These are phyloP conservation scores for Smutsia gigantea DNA, from an alignment of 2,797 vertebrate species.

Conservation along the genomic window DNA sequence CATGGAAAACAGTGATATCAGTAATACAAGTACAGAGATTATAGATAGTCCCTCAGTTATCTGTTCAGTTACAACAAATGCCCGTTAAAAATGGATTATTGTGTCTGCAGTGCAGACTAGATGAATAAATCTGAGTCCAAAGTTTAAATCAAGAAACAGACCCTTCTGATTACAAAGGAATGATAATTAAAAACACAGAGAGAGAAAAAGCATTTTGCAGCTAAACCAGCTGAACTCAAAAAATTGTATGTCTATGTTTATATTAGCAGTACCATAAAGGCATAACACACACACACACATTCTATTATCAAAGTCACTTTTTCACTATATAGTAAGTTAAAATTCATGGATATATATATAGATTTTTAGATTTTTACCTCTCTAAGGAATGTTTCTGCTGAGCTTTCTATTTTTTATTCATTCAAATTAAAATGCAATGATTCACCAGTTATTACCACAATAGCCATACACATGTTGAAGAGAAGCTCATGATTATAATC, in stretches of 20 bases:
- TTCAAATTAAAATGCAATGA: constrained; percentile 63
- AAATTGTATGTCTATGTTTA: neutral
- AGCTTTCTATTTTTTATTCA: neutral
- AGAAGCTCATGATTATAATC: constrained; percentile 60
- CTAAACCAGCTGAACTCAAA: neutral
- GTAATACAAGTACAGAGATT: neutral
- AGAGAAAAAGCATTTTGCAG: neutral
- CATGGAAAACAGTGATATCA: neutral
- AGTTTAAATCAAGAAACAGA: constrained; percentile 43
- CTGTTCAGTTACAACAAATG: neutral
- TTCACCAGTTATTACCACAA: constrained; percentile 57
- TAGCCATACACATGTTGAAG: constrained; percentile 54
- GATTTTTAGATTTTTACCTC: constrained; percentile 27
- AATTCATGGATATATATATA: constrained; percentile 9
- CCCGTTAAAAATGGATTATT: neutral
- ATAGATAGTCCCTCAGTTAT: neutral
- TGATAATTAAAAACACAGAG: neutral
- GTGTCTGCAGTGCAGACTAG: neutral
- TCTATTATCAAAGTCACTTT: constrained; percentile 17
- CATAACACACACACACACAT: neutral
- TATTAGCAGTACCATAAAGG: neutral
- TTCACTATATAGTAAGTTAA: neutral
- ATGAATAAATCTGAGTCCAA: neutral
- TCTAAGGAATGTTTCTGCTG: constrained; percentile 44
- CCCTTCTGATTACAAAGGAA: neutral